These are phyloP conservation scores for Macaca fascicularis DNA, from an alignment of 2,113 vertebrate species.

Conservation along the genomic window DNA sequence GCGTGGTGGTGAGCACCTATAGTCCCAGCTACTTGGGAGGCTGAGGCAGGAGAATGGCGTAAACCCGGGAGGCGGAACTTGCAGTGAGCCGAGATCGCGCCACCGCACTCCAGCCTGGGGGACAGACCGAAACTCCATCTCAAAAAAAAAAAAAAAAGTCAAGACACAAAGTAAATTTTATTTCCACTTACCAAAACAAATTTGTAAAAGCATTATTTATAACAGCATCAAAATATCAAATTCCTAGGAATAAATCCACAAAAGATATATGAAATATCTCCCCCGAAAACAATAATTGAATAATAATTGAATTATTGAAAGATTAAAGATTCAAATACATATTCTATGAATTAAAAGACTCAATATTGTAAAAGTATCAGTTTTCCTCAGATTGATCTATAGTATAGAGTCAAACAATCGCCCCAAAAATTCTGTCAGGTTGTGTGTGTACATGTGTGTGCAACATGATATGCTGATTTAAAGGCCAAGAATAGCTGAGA, in stretches of 20 bases:
- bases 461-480: constrained; percentile 7
- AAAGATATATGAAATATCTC: background rate
- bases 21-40: too few relatives aligned
- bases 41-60: too few relatives aligned
- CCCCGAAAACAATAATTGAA: background rate
- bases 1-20: too few relatives aligned
- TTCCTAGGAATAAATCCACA: background rate
- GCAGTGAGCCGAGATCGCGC: too few relatives aligned
- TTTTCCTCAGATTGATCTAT: background rate
- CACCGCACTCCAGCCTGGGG: too few relatives aligned
- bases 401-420: background rate
- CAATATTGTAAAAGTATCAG: background rate
- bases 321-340: background rate
- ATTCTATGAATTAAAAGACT: background rate
- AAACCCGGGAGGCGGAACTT: too few relatives aligned
- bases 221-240: background rate
- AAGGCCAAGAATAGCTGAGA: background rate
- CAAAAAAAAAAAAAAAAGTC: background rate
- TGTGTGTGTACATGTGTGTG: background rate
- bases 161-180: constrained; percentile 6
- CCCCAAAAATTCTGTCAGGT: background rate
- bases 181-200: constrained; percentile 12
- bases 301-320: background rate
- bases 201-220: background rate
- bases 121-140: too few relatives aligned